Conservation (phyloP, 2,113 vertebrate genomes). For the Rutilus rutilus region DNA sequence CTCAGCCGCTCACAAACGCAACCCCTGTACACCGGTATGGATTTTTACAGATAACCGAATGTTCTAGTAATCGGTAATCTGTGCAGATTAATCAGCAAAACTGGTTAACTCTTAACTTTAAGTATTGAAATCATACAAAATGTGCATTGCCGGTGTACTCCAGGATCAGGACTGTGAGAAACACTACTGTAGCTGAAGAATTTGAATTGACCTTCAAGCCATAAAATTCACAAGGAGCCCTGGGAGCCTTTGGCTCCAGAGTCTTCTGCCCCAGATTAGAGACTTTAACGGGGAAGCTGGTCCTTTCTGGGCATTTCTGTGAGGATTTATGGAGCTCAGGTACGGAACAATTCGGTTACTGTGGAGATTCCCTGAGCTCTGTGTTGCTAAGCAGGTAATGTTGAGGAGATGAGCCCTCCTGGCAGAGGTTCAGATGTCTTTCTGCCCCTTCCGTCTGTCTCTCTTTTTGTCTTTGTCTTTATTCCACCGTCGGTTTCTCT, state of each 20-base stretch:
- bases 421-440: constrained; percentile 22
- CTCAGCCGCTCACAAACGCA: no score
- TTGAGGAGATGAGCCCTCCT: constrained; percentile 28
- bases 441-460: not conserved
- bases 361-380: constrained; percentile 40
- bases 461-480: constrained; percentile 18
- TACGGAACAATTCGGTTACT: constrained; percentile 36
- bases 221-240: not conserved
- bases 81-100: no score
- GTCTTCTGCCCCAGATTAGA: constrained; percentile 27
- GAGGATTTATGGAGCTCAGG: constrained; percentile 41
- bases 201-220: constrained; percentile 5
- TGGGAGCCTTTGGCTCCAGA: not conserved
- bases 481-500: not conserved
- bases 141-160: not conserved
- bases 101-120: no score
- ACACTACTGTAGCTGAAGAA: not conserved
- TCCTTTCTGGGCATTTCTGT: constrained; percentile 26
- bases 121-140: not conserved
- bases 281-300: not conserved
- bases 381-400: constrained; percentile 40
- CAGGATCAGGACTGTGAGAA: not conserved
- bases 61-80: no score
- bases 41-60: no score
- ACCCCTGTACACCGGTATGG: no score